These are phyloP conservation scores for Halichoerus grypus DNA, from an alignment of 2,113 vertebrate species.

Conservation along the genomic window DNA sequence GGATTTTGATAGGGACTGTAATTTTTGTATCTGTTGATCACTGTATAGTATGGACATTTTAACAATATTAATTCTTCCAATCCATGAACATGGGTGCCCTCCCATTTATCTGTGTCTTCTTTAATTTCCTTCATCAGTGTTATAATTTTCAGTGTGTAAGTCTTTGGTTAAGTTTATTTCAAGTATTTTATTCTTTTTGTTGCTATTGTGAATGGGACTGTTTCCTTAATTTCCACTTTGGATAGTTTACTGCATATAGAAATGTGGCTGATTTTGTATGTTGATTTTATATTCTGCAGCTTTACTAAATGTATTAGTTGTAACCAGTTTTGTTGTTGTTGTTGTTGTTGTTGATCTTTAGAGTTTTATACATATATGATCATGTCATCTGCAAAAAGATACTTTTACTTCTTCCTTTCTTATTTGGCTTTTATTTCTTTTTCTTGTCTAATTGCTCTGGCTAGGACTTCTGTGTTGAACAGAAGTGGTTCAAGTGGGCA, in stretches of 20 bases:
- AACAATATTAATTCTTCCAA: background rate
- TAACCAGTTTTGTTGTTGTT: background rate
- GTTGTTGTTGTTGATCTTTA: background rate
- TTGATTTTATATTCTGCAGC: background rate
- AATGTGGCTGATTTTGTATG: background rate
- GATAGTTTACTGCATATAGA: background rate
- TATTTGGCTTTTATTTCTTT: background rate
- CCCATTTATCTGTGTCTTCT: background rate
- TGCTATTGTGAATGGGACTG: background rate
- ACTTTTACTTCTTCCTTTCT: background rate
- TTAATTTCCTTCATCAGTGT: background rate
- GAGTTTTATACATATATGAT: background rate
- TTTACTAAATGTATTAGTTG: background rate
- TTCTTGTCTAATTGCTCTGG: background rate
- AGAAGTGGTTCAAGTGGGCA: background rate
- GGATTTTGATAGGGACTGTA: background rate
- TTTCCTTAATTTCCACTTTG: background rate
- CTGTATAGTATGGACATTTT: background rate
- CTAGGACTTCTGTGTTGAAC: background rate
- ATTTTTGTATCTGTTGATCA: background rate
- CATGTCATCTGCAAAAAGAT: background rate
- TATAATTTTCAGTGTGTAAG: background rate
- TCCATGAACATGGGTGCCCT: background rate
- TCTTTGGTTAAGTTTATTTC: background rate
- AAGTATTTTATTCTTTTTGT: background rate